phyloP scores from a whole-genome alignment of 2,113 vertebrate genomes.

The Grus americana region DNA sequence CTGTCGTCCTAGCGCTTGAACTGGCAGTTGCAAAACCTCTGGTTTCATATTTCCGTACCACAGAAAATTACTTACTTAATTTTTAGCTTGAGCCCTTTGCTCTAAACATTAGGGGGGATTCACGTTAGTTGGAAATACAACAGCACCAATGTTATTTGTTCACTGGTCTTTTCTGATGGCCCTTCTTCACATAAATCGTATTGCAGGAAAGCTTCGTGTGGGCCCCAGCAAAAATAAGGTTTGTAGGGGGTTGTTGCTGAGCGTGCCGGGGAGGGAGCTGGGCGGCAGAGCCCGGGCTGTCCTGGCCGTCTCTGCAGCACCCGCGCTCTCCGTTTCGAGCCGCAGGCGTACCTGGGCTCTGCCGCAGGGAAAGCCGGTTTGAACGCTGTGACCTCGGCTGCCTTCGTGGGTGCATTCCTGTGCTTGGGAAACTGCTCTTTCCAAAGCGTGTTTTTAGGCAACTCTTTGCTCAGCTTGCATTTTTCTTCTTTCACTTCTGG shows the following conservation, averaged over 20 bases:
- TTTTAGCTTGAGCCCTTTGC: slow-evolving; percentile 20
- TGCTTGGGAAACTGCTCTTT: background rate
- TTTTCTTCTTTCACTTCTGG: background rate
- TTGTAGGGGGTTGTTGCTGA: accelerated
- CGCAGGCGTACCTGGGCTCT: background rate
- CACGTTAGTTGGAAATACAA: accelerated
- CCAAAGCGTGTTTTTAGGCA: background rate
- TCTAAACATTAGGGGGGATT: background rate
- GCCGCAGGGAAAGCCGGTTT: accelerated
- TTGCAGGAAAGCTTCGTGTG: accelerated
- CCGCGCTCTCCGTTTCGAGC: accelerated
- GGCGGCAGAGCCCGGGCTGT: background rate
- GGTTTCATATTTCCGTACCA: background rate
- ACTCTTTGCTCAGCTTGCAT: background rate
- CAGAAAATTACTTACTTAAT: background rate
- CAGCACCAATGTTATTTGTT: background rate
- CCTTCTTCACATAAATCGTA: accelerated
- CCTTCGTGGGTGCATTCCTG: accelerated
- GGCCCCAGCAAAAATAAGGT: background rate
- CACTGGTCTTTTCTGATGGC: background rate
- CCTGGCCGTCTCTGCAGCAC: background rate
- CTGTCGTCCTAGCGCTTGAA: background rate
- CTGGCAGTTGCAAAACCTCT: background rate
- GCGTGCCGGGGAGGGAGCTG: accelerated
- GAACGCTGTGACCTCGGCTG: background rate